Base-by-base conservation (phyloP, 2,113 vertebrate genomes). In the Jaculus jaculus region DNA sequence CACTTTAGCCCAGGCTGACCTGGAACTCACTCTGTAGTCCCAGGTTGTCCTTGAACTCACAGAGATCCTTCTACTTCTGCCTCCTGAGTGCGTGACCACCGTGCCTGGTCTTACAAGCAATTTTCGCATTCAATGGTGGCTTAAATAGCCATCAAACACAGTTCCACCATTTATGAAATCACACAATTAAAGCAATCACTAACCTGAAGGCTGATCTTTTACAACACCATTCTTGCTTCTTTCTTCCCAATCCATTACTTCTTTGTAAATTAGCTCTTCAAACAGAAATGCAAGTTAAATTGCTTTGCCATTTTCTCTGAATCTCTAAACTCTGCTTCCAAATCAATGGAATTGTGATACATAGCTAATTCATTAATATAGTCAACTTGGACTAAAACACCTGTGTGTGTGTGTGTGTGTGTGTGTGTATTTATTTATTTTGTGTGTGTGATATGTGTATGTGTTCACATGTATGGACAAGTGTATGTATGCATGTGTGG, bases 171-270 rank as follows among this genome's bases (percentile, higher is more conserved):
- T 84, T 68, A n/a, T 17, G 47, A 30, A 71, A 69, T 39, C 30
- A 34, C 92, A 94, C 93, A 83, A 96, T 88, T 88, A 94, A 97
- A 97, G 95, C 97, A 91, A 98, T 97, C 95, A 98, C 98, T 98
- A 97, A 99, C 99, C 99, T 98, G 99, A 99, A 96, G 98, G 98
- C 80, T 99, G 99, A 90, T 99, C 99, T 98, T 99, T 99, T 96
- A 99, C 98, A 93, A 99, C 98, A 80, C 99, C 99, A 81, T 99
- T 99, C 98, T 99, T 99, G 98, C 98, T 99, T 96, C 99, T 99
- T 98, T 99, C 99, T 97, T 99, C 99, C 99, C 99, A 99, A 96
- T 99, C 99, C 97, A 99, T 99, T 95, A 99, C 99, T 98, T 99
- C 99, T 97, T 99, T 99, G 98, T 99, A 99, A 98, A 99, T 99